A percentile compares a stretch with the other conserved stretches of the same genome.
These are phyloP conservation scores for Geotrypetes seraphini DNA, from an alignment of 2,797 vertebrate genomes.

Conservation along the genomic window DNA sequence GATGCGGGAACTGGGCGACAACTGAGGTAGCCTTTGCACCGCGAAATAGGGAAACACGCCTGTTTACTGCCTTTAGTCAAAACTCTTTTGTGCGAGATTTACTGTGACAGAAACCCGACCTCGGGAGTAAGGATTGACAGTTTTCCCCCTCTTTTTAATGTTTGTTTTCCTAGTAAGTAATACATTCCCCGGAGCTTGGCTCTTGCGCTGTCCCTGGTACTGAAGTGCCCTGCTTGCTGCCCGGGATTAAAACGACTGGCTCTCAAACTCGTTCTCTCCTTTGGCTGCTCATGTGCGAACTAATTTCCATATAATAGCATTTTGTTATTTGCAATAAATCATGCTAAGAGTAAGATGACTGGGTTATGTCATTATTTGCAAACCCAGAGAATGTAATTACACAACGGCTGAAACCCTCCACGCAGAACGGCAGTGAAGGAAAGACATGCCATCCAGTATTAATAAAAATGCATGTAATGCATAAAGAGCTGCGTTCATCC, in stretches of 20 bases:
- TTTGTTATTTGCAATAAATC: constrained; percentile 39
- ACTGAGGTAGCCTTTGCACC: no score
- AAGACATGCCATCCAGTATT: not conserved
- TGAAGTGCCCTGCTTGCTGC: constrained; percentile 4
- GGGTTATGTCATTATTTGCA: constrained; percentile 41
- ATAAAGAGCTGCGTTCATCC: constrained; percentile 17
- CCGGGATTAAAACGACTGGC: constrained; percentile 9
- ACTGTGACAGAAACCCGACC: no score
- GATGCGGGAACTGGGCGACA: no score
- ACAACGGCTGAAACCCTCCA: constrained; percentile 11
- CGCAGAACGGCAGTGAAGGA: constrained; percentile 15
- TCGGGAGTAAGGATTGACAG: no score
- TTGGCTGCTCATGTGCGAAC: constrained; percentile 33
- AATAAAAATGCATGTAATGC: constrained; percentile 32
- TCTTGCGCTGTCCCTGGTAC: constrained; percentile 15
- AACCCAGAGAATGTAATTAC: constrained; percentile 33
- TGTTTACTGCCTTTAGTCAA: no score
- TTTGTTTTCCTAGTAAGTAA: no score
- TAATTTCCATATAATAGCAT: constrained; percentile 39
- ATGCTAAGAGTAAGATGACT: constrained; percentile 25
- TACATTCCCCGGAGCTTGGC: no score
- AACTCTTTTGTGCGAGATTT: no score
- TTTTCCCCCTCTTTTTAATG: no score
- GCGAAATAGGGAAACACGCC: no score
- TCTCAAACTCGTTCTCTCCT: no score